Base-by-base conservation (phyloP, 2,797 vertebrate species). In the Sitta carolinensis region DNA sequence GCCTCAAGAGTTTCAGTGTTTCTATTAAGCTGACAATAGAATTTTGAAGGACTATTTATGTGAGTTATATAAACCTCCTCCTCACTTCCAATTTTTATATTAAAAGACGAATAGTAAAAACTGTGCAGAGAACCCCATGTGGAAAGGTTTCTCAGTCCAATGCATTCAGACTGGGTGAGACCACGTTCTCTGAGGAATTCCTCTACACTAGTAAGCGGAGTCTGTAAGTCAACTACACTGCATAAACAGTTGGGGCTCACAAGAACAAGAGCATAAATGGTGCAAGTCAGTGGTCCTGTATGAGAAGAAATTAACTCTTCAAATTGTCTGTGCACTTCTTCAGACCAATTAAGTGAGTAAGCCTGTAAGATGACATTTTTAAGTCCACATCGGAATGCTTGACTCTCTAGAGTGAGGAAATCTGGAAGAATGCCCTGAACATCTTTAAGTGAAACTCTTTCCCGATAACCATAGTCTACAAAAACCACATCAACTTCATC, bases 1-100 rank as follows among this genome's bases (percentile, higher is more conserved):
- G 96, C 89, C 34, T 98, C 96, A 40, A 99, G 79, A 63, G 97
- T 77, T 79, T 95, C 82, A 52, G 61, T 93, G 93, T 99, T 99
- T 97, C 98, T 98, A 78, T 98, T 97, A 62, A 99, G 98, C 18
- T 99, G 99, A 91, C 98, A 98, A 96, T 98, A 99, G 90, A 99
- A 97, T 91, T 98, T 98, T 95, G 98, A 97, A 51, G 98, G 98
- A 94, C 97, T 99, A 83, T 81, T 92, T 68, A 99, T 52, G 13
- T 98, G 98, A 66, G 98, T 98, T 81, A 99, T 93, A 70, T 96
- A 98, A 40, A 99, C 97, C 17, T 97, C 93, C 92, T 99, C 99
- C 96, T 98, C 97, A n/a, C 94, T 97, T 97, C 98, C 98, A 78
- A 97, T 61, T 73, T 89, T 95, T 43, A 99, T 76, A 93, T 98